Evolutionary conservation across 2,888 invertebrate genomes (phyloP).

Genomic region (Acleris sparsana): DNA sequence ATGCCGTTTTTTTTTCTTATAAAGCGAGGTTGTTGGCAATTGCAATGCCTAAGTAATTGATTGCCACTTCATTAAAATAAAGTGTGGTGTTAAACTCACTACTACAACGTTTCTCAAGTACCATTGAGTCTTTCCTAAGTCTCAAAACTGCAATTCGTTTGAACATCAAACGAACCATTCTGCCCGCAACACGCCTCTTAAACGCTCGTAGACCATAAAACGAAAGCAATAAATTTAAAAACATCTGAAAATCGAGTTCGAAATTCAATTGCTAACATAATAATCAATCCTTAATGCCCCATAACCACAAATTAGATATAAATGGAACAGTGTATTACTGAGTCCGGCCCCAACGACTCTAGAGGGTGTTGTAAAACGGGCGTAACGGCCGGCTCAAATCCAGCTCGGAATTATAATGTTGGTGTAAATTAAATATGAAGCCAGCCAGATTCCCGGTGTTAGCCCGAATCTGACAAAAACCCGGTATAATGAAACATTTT

Average conservation of each 20-base stretch:
- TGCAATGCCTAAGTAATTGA: no score
- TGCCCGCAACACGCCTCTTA: background rate
- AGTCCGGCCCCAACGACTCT: slow-evolving; percentile 53
- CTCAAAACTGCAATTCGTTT: slow-evolving; percentile 6
- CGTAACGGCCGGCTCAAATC: slow-evolving; percentile 52
- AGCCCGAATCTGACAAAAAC: slow-evolving; percentile 33
- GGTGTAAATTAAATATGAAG: slow-evolving; percentile 61
- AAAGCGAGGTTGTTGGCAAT: no score
- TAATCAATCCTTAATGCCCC: slow-evolving; percentile 51
- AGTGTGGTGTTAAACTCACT: background rate
- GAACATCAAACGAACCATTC: slow-evolving; percentile 6
- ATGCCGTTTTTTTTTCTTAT: no score
- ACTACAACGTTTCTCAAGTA: background rate
- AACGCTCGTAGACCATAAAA: slow-evolving; percentile 17
- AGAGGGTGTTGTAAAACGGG: slow-evolving; percentile 63
- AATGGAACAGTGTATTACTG: slow-evolving; percentile 61
- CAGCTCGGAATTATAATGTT: slow-evolving; percentile 51
- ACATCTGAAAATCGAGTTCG: slow-evolving; percentile 30
- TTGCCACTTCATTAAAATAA: background rate
- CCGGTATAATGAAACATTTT: slow-evolving; percentile 32
- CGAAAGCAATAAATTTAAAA: slow-evolving; percentile 15
- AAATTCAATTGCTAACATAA: slow-evolving; percentile 36
- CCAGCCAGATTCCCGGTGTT: slow-evolving; percentile 40
- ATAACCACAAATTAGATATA: slow-evolving; percentile 57
- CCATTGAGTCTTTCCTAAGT: slow-evolving; percentile 1